These are phyloP conservation scores for Drosophila algonquin DNA, from an alignment of 2,888 invertebrate genomes.

Conservation along the genomic window DNA sequence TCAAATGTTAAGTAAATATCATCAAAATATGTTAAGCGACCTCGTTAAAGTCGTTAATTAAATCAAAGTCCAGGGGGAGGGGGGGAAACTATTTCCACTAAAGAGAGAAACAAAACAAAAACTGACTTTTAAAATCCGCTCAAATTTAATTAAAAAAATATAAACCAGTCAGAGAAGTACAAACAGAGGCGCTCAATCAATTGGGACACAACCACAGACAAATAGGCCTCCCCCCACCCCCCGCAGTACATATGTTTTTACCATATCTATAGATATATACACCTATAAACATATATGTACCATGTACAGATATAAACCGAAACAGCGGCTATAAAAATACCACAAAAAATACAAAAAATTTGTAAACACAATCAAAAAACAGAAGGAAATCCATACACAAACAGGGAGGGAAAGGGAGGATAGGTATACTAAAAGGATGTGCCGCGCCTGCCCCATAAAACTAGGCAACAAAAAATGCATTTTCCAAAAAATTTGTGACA, in stretches of 20 bases:
- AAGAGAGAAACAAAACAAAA: constrained; percentile 27
- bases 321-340: constrained; percentile 56
- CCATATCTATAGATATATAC: constrained; percentile 11
- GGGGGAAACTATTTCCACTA: constrained; percentile 4
- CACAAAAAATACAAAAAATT: constrained; percentile 40
- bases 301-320: constrained; percentile 35
- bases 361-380: constrained; percentile 30
- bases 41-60: constrained; percentile 51
- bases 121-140: constrained; percentile 72
- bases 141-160: constrained; percentile 73
- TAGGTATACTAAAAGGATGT: constrained; percentile 1
- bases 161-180: constrained; percentile 25
- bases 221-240: constrained; percentile 46
- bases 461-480: constrained; percentile 14
- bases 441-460: background rate
- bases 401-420: background rate
- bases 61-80: constrained; percentile 45
- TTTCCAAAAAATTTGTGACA: constrained; percentile 11
- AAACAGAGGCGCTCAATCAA: constrained; percentile 71
- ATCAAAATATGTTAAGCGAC: constrained; percentile 7
- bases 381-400: constrained; percentile 10
- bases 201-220: constrained; percentile 72
- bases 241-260: too few relatives aligned
- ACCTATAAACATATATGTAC: constrained; percentile 6
- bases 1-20: constrained; percentile 1